These are phyloP conservation scores for Megalonaias nervosa DNA, from an alignment of 1,140 invertebrate species.

Conservation along the genomic window DNA sequence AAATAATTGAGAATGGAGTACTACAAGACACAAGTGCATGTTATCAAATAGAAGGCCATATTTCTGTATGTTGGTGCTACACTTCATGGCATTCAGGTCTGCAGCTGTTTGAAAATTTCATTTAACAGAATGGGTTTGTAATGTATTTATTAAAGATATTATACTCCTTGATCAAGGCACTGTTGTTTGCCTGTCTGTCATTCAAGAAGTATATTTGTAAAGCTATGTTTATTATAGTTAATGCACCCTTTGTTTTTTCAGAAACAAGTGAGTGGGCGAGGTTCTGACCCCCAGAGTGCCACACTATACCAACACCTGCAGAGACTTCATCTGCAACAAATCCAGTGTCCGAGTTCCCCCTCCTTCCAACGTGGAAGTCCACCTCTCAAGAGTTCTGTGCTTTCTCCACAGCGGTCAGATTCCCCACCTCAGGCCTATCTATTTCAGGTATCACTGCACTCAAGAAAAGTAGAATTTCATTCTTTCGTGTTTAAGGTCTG, in stretches of 20 bases:
- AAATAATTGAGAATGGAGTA: no score
- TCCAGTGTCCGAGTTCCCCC: slow-evolving; percentile 36
- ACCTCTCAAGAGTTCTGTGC: slow-evolving; percentile 29
- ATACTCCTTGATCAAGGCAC: neutral
- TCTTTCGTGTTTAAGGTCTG: no score
- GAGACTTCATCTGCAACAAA: slow-evolving; percentile 71
- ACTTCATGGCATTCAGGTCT: neutral
- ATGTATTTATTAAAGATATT: neutral
- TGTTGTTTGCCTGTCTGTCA: neutral
- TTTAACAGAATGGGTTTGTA: neutral
- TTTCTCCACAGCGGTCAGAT: slow-evolving; percentile 31
- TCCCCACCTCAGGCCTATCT: slow-evolving; percentile 34
- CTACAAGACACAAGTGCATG: no score
- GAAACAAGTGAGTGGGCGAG: slow-evolving; percentile 64
- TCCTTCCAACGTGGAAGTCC: slow-evolving; percentile 42
- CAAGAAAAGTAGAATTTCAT: no score
- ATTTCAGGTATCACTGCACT: no score
- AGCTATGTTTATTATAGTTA: neutral
- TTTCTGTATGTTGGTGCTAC: neutral
- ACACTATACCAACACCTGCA: slow-evolving; percentile 71
- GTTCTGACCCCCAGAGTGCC: slow-evolving; percentile 66
- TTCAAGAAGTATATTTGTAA: no score
- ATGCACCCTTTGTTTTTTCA: slow-evolving; percentile 40
- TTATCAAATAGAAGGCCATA: no score
- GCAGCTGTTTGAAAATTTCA: neutral